phyloP scores from a whole-genome alignment of 2,113 vertebrate species.

The Malurus alboscapulatus region DNA sequence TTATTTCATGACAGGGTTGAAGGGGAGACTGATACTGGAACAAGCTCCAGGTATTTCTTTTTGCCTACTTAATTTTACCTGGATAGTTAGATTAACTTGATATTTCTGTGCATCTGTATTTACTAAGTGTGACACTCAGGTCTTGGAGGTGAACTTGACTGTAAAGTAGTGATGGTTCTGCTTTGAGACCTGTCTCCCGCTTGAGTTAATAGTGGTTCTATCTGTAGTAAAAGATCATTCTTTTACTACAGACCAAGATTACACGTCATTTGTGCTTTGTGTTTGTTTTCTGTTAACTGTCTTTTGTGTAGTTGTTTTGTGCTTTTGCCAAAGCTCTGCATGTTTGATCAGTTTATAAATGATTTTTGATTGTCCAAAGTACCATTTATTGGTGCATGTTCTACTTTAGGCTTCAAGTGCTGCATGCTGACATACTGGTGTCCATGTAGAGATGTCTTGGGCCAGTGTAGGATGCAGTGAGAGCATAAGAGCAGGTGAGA shows the following conservation, averaged over 20 bases:
- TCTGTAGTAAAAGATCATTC: neutral
- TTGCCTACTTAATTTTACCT: neutral
- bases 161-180: neutral
- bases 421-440: neutral
- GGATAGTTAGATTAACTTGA: neutral
- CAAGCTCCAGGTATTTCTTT: neutral
- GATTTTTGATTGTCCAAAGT: neutral
- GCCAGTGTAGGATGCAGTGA: neutral
- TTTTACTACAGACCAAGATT: neutral
- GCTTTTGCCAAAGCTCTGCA: neutral
- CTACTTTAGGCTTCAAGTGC: neutral
- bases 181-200: neutral
- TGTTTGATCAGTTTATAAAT: neutral
- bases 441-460: neutral
- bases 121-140: accelerated
- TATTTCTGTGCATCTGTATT: neutral
- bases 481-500: neutral
- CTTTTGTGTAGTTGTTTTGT: neutral
- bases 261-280: neutral
- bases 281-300: neutral
- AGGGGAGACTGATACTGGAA: neutral
- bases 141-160: neutral
- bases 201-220: neutral
- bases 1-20: neutral
- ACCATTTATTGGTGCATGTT: neutral